Conservation (phyloP, 2,797 vertebrate species). For the Moxostoma hubbsi region DNA sequence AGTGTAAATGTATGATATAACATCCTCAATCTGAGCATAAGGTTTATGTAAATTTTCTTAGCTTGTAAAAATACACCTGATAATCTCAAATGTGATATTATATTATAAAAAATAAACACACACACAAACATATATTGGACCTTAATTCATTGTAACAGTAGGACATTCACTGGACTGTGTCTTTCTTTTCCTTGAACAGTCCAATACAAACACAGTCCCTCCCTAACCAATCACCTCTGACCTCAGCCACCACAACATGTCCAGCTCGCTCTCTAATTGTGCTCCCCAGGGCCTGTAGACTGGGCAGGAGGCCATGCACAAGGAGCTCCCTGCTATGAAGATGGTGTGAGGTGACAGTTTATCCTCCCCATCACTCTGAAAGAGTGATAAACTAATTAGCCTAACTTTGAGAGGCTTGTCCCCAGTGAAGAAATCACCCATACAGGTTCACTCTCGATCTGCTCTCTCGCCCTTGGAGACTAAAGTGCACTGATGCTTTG, state of each 20-base stretch:
- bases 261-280: slow-evolving; percentile 55
- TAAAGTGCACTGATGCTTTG: background rate
- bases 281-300: slow-evolving; percentile 50
- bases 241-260: slow-evolving; percentile 32
- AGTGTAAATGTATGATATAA: too few species aligned
- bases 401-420: slow-evolving; percentile 76
- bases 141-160: too few species aligned
- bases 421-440: slow-evolving; percentile 46
- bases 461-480: slow-evolving; percentile 42
- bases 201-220: slow-evolving; percentile 25
- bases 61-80: too few species aligned
- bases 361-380: slow-evolving; percentile 68
- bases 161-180: background rate
- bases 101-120: too few species aligned
- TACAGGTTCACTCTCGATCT: slow-evolving; percentile 24
- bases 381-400: slow-evolving; percentile 96
- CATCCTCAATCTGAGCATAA: too few species aligned
- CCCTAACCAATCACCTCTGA: slow-evolving; percentile 48
- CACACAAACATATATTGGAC: too few species aligned
- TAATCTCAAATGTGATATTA: too few species aligned
- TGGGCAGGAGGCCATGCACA: slow-evolving; percentile 52
- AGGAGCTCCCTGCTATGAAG: slow-evolving; percentile 58
- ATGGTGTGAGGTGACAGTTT: slow-evolving; percentile 54
- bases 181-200: slow-evolving; percentile 16
- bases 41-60: too few species aligned